Evolutionary conservation across 2,888 invertebrate species (phyloP).

Genomic region (Ethmia dodecea): DNA sequence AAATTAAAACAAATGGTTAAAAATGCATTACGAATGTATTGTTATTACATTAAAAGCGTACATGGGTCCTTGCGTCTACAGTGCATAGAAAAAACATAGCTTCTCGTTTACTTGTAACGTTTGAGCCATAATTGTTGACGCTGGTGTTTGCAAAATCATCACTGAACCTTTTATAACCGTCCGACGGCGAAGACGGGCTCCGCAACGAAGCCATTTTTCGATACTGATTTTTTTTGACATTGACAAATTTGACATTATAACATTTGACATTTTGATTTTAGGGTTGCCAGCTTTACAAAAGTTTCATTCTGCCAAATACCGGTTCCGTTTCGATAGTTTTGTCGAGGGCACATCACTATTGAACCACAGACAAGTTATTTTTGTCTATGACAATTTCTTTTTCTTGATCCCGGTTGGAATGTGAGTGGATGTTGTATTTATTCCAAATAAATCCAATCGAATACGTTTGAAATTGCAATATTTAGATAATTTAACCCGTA

Average conservation of each 20-base stretch:
- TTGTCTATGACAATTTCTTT: slow-evolving; percentile 50
- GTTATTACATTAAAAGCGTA: slow-evolving; percentile 67
- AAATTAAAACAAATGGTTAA: slow-evolving; percentile 63
- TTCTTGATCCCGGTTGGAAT: slow-evolving; percentile 69
- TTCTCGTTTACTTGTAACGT: slow-evolving; percentile 77
- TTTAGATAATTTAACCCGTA: slow-evolving; percentile 32
- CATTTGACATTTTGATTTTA: background rate
- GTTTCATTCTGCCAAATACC: slow-evolving; percentile 5
- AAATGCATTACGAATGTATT: slow-evolving; percentile 64
- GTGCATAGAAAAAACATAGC: slow-evolving; percentile 64
- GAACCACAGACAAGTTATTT: slow-evolving; percentile 33
- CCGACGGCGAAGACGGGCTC: slow-evolving; percentile 78
- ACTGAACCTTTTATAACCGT: slow-evolving; percentile 81
- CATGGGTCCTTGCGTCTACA: slow-evolving; percentile 59
- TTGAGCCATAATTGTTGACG: slow-evolving; percentile 80
- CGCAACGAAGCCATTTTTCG: slow-evolving; percentile 74
- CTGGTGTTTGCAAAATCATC: slow-evolving; percentile 77
- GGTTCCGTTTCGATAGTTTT: slow-evolving; percentile 17
- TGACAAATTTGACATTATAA: slow-evolving; percentile 18
- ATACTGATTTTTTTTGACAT: slow-evolving; percentile 44
- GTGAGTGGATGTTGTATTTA: slow-evolving; percentile 63
- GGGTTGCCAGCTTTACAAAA: background rate
- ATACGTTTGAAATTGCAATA: slow-evolving; percentile 34
- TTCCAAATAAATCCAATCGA: slow-evolving; percentile 56
- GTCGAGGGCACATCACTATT: slow-evolving; percentile 17